Base-by-base conservation (phyloP, 1,140 invertebrate genomes). In the Triops longicaudatus region DNA sequence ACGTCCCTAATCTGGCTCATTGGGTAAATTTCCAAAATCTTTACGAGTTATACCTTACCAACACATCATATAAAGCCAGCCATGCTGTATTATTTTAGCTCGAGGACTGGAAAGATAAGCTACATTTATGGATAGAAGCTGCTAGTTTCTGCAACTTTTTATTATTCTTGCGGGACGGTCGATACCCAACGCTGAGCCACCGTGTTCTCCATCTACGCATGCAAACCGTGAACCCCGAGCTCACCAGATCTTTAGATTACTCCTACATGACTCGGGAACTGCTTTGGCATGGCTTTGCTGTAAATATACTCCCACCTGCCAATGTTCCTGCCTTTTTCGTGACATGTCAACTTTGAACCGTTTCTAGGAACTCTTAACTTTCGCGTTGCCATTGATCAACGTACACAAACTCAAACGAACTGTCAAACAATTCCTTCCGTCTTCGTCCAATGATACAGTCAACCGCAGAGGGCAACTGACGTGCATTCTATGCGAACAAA, bases 41-140 rank as follows among this genome's bases (percentile, higher is more conserved):
- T 6, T 6, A n/a, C 17, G 1, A 22, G 31, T 37, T 37, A 37
- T 37, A 2, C 50, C 17, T 63, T 63, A 0, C 50, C 17, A 63
- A 63, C 50, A 63, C 50, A 1, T 63, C 50, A 63, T 63, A 14
- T 14, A n/a, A 63, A 2, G 50, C 4, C 50, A n/a, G 31, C 31
- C 14, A 63, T 14, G 0, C 6, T 6, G 14, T 63, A 63, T 63
- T 63, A 63, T n/a, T 63, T 10, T 22, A 63, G 50, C 17, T 63
- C 50, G 50, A 63, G 5, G 22, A 63, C 50, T 63, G 50, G 50
- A 63, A 17, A 63, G 50, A 63, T 22, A 63, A 63, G 50, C 50
- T 63, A n/a, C 50, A 63, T 63, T n/a, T 63, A 63, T 63, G 50
- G 50, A 17, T 63, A 22, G 50, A 63, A 63, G 50, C 50, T 63